These are phyloP conservation scores for Microctenopoma stevenorrisi DNA, from an alignment of 2,797 vertebrate genomes.

Conservation along the genomic window DNA sequence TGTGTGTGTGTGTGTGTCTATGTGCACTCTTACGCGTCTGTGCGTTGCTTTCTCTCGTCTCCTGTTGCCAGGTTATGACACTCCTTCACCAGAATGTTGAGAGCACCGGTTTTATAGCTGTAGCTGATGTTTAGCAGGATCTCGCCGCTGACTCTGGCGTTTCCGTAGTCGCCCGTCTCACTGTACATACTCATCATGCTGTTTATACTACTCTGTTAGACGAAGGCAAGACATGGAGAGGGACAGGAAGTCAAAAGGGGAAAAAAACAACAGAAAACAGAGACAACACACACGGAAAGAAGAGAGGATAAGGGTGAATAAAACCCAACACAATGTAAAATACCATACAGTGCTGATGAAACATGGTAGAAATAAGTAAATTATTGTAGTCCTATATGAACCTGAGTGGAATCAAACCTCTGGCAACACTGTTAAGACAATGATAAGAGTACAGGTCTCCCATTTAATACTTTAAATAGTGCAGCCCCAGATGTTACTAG, in stretches of 20 bases:
- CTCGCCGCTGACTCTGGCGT: slow-evolving; percentile 93
- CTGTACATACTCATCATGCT: slow-evolving; percentile 97
- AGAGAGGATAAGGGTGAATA: neutral
- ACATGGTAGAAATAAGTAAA: slow-evolving; percentile 32
- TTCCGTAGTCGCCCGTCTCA: slow-evolving; percentile 97
- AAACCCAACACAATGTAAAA: slow-evolving; percentile 4
- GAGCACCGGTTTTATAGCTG: slow-evolving; percentile 96
- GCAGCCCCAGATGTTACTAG: neutral
- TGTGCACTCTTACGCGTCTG: slow-evolving; percentile 89
- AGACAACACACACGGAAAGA: neutral
- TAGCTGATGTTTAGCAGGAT: slow-evolving; percentile 94
- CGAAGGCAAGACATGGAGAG: slow-evolving; percentile 29
- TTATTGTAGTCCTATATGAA: neutral
- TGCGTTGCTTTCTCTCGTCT: slow-evolving; percentile 94
- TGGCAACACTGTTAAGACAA: neutral
- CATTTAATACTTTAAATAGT: neutral
- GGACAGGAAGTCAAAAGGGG: slow-evolving; percentile 1
- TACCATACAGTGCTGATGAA: slow-evolving; percentile 27
- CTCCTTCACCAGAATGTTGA: slow-evolving; percentile 92
- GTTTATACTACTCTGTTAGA: slow-evolving; percentile 93
- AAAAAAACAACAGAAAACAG: slow-evolving; percentile 7
- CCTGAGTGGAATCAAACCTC: slow-evolving; percentile 6
- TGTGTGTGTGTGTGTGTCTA: slow-evolving; percentile 20
- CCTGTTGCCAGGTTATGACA: slow-evolving; percentile 94
- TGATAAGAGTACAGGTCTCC: neutral